Evolutionary conservation across 2,888 invertebrate genomes (phyloP), one percentile per base, ranked within the genome.

Genomic region (Ophion ventricosus): DNA sequence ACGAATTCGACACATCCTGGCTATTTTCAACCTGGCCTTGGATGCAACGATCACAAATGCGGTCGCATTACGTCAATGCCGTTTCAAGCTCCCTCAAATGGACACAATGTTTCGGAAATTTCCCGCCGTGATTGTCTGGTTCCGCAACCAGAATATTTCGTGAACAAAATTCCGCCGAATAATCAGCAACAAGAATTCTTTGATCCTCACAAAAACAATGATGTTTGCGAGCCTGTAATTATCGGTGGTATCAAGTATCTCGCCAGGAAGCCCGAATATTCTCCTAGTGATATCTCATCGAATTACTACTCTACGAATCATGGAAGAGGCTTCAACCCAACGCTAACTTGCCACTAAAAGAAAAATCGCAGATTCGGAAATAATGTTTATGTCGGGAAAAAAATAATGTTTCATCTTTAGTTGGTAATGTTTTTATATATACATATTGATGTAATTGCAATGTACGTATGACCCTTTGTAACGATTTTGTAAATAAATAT

Each of bases 171-270:
- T 17, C 10, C 49, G 7, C 56, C 11, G 5, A 63, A 63, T 29
- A 7, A 25, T 17, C 35, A 82, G 83, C 67, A 84, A 69, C 67
- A 86, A 84, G 25, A 63, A 26, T 74, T 25, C 8, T 23, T 25
- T 56, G 59, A 61, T 75, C 57, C 54, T 43, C 43, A 43, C 11
- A 40, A 23, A 66, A 75, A 66, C 17, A 26, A 14, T 26, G 63
- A 86, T 0, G 40, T 91, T 29, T 88, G 87, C 20, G 91, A 91
- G 63, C 83, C 89, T 1, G 88, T 83, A 56, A 87, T 88, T 1
- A 89, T 92, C 63, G 92, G 91, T 10, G 92, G 92, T 43, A 69
- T 91, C 43, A 89, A 87, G 61, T 92, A 90, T 83, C 85, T 90
- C 17, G 91, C 90, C 2, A 90, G 91, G 43, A 91, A 89, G 78